Evolutionary conservation across 2,888 invertebrate species (phyloP).

Genomic region (Clitarchus hookeri): DNA sequence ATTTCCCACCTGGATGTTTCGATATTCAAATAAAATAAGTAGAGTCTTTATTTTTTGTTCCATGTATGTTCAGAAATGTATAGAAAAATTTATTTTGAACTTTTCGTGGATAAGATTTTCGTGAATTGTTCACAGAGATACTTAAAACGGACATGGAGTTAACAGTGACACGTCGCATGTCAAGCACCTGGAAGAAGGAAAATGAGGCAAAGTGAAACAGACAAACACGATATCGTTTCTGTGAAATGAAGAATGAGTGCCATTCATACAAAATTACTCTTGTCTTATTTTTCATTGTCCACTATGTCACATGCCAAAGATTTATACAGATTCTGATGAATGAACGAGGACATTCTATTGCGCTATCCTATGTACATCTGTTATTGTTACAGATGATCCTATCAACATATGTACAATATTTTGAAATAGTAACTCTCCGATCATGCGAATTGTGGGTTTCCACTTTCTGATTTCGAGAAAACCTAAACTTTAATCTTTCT

Average conservation of each 20-base stretch:
- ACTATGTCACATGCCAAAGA: neutral
- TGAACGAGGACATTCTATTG: neutral
- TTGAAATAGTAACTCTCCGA: constrained; percentile 3
- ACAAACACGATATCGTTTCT: neutral
- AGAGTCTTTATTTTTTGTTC: too few relatives aligned
- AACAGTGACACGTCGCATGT: too few relatives aligned
- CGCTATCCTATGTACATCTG: neutral
- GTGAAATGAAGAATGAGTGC: neutral
- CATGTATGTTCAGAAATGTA: too few relatives aligned
- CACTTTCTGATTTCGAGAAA: neutral
- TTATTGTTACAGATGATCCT: neutral
- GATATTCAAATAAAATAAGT: too few relatives aligned
- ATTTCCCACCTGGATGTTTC: too few relatives aligned
- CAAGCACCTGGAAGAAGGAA: neutral
- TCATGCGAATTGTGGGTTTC: neutral
- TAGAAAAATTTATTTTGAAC: too few relatives aligned
- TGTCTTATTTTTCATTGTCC: neutral
- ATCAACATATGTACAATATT: constrained; percentile 4
- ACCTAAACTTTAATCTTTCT: constrained; percentile 61
- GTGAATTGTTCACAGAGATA: too few relatives aligned
- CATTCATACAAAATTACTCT: neutral
- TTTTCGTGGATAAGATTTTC: too few relatives aligned
- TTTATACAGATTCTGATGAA: neutral
- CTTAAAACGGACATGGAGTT: too few relatives aligned
- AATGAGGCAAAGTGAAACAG: neutral